Base-by-base conservation (phyloP, 2,113 vertebrate genomes). In the Paraplagusia blochii region DNA sequence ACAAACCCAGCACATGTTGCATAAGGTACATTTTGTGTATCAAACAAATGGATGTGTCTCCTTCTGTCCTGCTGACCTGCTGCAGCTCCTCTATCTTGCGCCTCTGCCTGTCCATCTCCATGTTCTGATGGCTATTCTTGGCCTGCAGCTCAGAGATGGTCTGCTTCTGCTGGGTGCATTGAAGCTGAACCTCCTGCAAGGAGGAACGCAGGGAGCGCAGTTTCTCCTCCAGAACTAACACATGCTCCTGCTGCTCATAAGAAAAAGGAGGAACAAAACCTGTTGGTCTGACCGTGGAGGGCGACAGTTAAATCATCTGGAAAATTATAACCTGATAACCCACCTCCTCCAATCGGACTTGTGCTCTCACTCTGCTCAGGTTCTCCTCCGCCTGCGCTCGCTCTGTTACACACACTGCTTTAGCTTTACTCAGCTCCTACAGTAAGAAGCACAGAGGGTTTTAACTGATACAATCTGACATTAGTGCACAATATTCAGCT, bases 291-390 rank as follows among this genome's bases (percentile, higher is more conserved):
- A 33, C n/a, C 11, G 38, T 5, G 11, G 38, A 11, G 38, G 38
- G 10, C 38, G 10, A 40, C 8, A 13, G 13, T 11, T 2, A 15
- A 16, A 39, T 53, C 13, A 53, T 18, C 18, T 17, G 3, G 2
- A 16, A 4, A 15, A n/a, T 18, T 6, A 43, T 11, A 38, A 13
- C 18, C 18, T 47, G n/a, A 39, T 11, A 39, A 61, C 86, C 79
- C 58, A 98, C 95, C 93, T 95, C 92, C 77, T 98, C 94, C 85
- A 93, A 39, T 5, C 92, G 91, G 2, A 86, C 83, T 69, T 94
- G 93, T 63, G 63, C 87, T 53, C 88, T 88, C 6, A 85, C 89
- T 77, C 91, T 92, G 2, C 90, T 73, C 36, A 97, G 77, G 56
- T 97, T 93, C 71, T 96, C 94, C 54, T 95, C 94, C 0, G 93